Evolutionary conservation across 2,113 vertebrate species (phyloP), one percentile per base, ranked within the genome.

Genomic region (Lethenteron reissneri): DNA sequence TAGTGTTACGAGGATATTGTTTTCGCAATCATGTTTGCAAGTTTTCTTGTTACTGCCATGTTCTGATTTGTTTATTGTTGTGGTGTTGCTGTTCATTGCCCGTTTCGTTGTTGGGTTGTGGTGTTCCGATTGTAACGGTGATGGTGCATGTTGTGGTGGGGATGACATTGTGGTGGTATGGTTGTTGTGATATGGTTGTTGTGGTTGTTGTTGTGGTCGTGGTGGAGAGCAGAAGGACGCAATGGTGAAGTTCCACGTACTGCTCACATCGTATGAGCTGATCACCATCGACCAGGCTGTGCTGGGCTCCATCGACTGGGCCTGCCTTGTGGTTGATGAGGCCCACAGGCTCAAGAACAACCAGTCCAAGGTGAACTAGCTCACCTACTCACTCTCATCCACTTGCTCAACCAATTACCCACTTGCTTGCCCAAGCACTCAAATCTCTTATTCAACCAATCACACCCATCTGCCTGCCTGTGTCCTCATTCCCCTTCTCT

Each of bases 291-390:
- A 99, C 77, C 94, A 99, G 79, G 89, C 89, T 1, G 82, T 94
- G 60, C 83, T 97, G 80, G 90, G 92, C 73, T 99, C 94, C 73
- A 84, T 99, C 1, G 83, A 86, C 57, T 97, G 94, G 94, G 94
- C 91, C 58, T 97, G 91, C 75, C 79, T 99, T 3, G 94, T 99
- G 76, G 94, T 99, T 68, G 94, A 97, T 4, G 94, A 99, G 76
- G 94, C 94, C 7, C 94, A 99, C 79, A 78, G 94, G 71, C 83
- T 99, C 73, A 99, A 99, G 80, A 99, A 99, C 82, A 99, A 96
- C 81, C 94, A 99, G 73, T 99, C 94, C 71, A 99, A 99, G 83
- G 94, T 97, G 82, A 74, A 77, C 25, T 41, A 41, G 41, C 41
- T 41, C 41, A 41, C 41, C 41, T 41, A 1, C 25, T 6, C 41